Evolutionary conservation across 2,797 vertebrate genomes (phyloP).

Genomic region (Neosalanx taihuensis): DNA sequence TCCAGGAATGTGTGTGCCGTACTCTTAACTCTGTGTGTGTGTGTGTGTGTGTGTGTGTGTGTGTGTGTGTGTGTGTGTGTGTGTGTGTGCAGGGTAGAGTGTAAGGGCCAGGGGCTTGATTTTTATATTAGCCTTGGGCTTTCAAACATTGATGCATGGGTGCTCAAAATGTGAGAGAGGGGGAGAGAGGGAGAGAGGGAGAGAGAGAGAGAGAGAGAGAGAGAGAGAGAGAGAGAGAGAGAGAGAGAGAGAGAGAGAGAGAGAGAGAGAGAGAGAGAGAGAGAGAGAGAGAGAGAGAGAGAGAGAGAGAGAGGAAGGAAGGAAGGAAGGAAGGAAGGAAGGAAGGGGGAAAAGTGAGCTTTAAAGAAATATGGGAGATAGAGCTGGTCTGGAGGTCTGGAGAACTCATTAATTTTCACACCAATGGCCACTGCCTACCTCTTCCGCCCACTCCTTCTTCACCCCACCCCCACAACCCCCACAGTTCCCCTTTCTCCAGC

Average conservation of each 20-base stretch:
- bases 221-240: constrained; percentile 3
- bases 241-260: constrained; percentile 15
- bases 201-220: background rate
- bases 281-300: constrained; percentile 15
- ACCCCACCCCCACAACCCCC: constrained; percentile 27
- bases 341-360: constrained; percentile 21
- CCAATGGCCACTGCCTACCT: constrained; percentile 45
- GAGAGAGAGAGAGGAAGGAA: constrained; percentile 23
- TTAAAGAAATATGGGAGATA: constrained; percentile 4
- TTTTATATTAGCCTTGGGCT: constrained; percentile 32
- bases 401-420: constrained; percentile 84
- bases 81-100: constrained; percentile 37
- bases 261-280: background rate
- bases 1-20: constrained; percentile 84
- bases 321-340: constrained; percentile 1
- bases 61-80: constrained; percentile 67
- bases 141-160: constrained; percentile 28
- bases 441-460: constrained; percentile 25
- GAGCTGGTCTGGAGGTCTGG: constrained; percentile 77
- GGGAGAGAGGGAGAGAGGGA: too few relatives aligned
- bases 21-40: constrained; percentile 5
- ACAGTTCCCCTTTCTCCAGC: constrained; percentile 7
- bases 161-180: background rate
- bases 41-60: constrained; percentile 25
- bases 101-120: constrained; percentile 61